A percentile compares a stretch with the other conserved stretches of the same genome.
These are phyloP conservation scores for Tinea trinotella DNA, from an alignment of 2,888 invertebrate species.

Conservation along the genomic window DNA sequence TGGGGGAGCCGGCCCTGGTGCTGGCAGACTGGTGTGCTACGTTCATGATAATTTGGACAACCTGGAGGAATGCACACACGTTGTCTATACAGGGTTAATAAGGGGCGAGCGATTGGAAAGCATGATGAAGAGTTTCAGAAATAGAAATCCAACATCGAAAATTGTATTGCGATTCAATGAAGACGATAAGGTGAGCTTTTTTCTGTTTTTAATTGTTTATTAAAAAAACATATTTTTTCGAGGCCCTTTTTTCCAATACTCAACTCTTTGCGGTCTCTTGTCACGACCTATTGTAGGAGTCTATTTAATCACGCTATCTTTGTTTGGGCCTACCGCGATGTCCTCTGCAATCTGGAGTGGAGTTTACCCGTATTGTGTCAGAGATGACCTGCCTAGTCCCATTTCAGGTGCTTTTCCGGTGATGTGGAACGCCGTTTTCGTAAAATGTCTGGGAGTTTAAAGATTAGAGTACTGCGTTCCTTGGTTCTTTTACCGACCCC, in stretches of 20 bases:
- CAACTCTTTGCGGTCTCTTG: too few relatives aligned
- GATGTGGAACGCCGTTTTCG: too few relatives aligned
- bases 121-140: constrained; percentile 60
- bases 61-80: constrained; percentile 62
- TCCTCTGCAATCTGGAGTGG: too few relatives aligned
- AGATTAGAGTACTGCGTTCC: too few relatives aligned
- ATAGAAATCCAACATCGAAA: constrained; percentile 63
- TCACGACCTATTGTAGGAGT: too few relatives aligned
- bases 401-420: too few relatives aligned
- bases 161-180: constrained; percentile 69
- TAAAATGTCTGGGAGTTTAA: too few relatives aligned
- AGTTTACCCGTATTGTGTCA: too few relatives aligned
- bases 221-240: constrained; percentile 4
- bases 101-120: constrained; percentile 56
- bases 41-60: constrained; percentile 43
- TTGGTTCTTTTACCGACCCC: too few relatives aligned
- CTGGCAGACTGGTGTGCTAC: constrained; percentile 62
- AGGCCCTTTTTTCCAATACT: neutral
- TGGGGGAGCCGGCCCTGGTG: constrained; percentile 47
- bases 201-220: constrained; percentile 9
- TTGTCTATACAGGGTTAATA: constrained; percentile 59
- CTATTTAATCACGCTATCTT: too few relatives aligned
- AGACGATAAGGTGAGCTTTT: constrained; percentile 67
- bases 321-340: too few relatives aligned
- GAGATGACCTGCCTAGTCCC: too few relatives aligned